phyloP scores from a whole-genome alignment of 2,888 invertebrate genomes.

The Theretra japonica region DNA sequence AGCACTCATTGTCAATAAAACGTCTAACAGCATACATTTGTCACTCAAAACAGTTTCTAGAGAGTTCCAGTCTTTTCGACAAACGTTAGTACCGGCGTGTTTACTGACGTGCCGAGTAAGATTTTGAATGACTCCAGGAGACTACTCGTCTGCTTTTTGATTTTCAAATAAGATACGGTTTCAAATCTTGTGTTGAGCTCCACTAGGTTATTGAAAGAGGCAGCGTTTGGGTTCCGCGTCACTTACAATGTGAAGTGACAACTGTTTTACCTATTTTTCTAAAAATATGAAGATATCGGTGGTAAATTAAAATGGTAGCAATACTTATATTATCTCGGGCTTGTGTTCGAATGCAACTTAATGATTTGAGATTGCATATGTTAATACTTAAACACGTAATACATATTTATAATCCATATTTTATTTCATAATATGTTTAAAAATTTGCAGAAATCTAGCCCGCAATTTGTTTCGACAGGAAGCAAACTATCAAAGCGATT shows the following conservation, averaged over 20 bases:
- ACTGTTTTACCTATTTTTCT: background rate
- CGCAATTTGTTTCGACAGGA: no score
- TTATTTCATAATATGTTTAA: no score
- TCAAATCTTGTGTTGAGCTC: constrained; percentile 59
- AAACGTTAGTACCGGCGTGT: constrained; percentile 37
- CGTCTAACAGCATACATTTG: no score
- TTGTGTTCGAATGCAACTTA: no score
- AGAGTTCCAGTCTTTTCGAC: background rate
- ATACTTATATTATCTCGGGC: no score
- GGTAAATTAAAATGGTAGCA: no score
- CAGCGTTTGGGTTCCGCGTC: constrained; percentile 8
- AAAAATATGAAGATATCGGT: background rate
- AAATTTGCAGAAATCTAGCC: no score
- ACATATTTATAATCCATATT: no score
- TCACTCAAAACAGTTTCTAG: background rate
- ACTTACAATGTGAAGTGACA: background rate
- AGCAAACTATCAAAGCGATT: no score
- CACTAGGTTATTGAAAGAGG: constrained; percentile 30
- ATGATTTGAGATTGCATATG: no score
- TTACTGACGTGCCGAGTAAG: constrained; percentile 48
- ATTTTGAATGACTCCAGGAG: constrained; percentile 59
- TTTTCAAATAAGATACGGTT: constrained; percentile 73
- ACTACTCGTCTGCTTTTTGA: constrained; percentile 60
- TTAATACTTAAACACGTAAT: no score
- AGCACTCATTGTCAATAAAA: no score